Conservation (phyloP, 2,797 vertebrate genomes). For the Microcaecilia unicolor region DNA sequence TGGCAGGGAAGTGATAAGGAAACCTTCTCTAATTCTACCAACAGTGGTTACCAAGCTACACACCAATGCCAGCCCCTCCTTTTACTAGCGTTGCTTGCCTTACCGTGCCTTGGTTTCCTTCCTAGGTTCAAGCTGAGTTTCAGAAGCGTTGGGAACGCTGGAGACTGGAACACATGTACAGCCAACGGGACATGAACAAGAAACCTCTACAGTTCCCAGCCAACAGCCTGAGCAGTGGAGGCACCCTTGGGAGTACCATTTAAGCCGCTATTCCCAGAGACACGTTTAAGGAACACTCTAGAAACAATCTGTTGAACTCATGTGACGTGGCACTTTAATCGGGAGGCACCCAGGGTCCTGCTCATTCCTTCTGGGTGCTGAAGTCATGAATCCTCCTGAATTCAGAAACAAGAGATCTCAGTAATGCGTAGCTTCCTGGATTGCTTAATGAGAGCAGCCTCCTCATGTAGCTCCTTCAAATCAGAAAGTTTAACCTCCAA, state of each 20-base stretch:
- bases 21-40: too few species aligned
- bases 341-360: too few species aligned
- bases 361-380: too few species aligned
- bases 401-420: slow-evolving; percentile 15
- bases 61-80: too few species aligned
- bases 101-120: slow-evolving; percentile 26
- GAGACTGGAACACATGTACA: slow-evolving; percentile 50
- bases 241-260: slow-evolving; percentile 48
- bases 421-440: slow-evolving; percentile 21
- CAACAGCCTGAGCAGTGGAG: slow-evolving; percentile 59
- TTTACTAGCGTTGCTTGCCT: too few species aligned
- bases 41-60: too few species aligned
- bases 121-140: slow-evolving; percentile 63
- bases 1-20: too few species aligned
- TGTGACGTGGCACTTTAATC: neutral
- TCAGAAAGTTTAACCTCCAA: slow-evolving; percentile 24
- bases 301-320: neutral
- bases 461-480: slow-evolving; percentile 47
- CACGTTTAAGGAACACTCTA: slow-evolving; percentile 12
- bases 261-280: slow-evolving; percentile 42
- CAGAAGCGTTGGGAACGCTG: slow-evolving; percentile 65
- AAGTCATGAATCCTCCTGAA: slow-evolving; percentile 27
- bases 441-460: slow-evolving; percentile 36
- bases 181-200: slow-evolving; percentile 58
- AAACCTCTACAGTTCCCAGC: slow-evolving; percentile 57